phyloP scores from a whole-genome alignment of 2,888 invertebrate species.

The Caenorhabditis becei region DNA sequence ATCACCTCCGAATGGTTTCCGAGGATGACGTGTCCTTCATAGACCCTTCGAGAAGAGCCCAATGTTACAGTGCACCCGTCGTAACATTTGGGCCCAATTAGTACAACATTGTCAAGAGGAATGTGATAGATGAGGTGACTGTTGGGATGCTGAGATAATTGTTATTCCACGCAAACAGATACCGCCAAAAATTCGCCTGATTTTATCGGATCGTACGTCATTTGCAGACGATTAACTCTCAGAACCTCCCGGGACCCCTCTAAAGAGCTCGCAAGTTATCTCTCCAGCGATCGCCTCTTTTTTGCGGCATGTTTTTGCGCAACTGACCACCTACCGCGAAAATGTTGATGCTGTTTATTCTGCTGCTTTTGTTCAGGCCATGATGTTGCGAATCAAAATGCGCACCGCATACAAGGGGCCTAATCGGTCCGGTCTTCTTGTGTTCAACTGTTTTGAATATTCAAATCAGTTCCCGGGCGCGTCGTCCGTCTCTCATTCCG shows the following conservation, averaged over 20 bases:
- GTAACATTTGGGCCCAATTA: neutral
- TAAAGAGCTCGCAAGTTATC: conserved; percentile 23
- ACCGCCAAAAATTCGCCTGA: conserved; percentile 5
- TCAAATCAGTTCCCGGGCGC: conserved; percentile 47
- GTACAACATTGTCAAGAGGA: conserved; percentile 1
- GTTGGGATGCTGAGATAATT: conserved; percentile 18
- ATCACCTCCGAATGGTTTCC: no score
- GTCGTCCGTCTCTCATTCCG: neutral
- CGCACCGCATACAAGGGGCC: conserved; percentile 51
- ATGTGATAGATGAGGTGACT: conserved; percentile 41
- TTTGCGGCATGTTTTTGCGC: conserved; percentile 47
- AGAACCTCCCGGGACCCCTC: neutral
- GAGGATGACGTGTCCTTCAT: no score
- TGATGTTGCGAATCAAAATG: conserved; percentile 58
- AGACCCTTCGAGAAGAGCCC: no score
- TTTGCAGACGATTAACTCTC: neutral
- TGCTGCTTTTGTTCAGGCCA: conserved; percentile 59
- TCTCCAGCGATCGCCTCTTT: conserved; percentile 19
- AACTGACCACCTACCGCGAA: conserved; percentile 56
- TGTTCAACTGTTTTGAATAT: conserved; percentile 60
- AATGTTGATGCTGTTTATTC: conserved; percentile 65
- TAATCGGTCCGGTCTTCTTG: conserved; percentile 58
- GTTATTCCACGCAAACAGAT: conserved; percentile 13
- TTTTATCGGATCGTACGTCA: conserved; percentile 22
- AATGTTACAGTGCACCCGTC: neutral